Evolutionary conservation across 2,888 invertebrate species (phyloP).

Genomic region (Falcaria lacertinaria): DNA sequence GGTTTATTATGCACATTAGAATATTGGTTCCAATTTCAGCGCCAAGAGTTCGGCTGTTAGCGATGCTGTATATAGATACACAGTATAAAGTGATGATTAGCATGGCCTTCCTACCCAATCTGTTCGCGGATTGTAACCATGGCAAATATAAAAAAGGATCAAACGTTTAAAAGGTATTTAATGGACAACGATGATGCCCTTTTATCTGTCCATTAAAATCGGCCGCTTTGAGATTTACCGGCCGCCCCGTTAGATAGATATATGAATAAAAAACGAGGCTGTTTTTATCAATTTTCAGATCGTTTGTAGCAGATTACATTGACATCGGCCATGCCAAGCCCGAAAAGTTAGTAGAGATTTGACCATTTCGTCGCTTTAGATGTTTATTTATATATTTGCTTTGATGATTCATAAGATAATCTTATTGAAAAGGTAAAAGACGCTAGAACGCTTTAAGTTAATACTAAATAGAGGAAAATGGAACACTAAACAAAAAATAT

Average conservation of each 20-base stretch:
- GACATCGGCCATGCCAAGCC: conserved; percentile 8
- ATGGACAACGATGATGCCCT: conserved; percentile 74
- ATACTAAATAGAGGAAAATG: no score
- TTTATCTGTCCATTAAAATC: conserved; percentile 75
- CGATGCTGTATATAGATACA: conserved; percentile 6
- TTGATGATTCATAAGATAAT: not conserved
- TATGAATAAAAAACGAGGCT: conserved; percentile 54
- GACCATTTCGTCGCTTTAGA: not conserved
- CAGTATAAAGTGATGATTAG: conserved; percentile 59
- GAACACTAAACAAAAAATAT: no score
- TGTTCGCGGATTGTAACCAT: conserved; percentile 64
- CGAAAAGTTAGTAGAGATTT: not conserved
- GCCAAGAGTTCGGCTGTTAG: no score
- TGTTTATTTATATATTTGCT: not conserved
- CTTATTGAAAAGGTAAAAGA: no score
- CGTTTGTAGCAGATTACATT: conserved; percentile 57
- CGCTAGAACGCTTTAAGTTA: no score
- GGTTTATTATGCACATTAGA: no score
- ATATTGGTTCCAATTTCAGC: no score
- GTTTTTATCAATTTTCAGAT: conserved; percentile 60
- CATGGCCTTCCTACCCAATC: conserved; percentile 49
- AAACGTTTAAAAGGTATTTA: conserved; percentile 79
- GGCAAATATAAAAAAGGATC: conserved; percentile 77
- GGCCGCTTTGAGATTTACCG: conserved; percentile 71
- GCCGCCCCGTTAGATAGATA: conserved; percentile 50